Base-by-base conservation (phyloP, 2,888 invertebrate genomes). In the Sesia bembeciformis region DNA sequence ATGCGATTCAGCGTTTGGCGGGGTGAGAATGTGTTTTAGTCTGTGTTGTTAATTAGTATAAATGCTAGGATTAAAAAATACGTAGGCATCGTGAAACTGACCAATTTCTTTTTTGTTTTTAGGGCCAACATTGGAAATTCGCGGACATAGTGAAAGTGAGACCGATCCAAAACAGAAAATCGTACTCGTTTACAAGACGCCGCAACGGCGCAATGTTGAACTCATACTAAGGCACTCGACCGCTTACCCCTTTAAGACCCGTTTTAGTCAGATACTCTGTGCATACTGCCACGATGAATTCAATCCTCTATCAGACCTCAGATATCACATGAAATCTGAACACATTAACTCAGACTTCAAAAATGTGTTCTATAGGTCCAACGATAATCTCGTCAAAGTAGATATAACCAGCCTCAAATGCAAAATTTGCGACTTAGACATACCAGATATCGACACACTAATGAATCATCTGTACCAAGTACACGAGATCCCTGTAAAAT, bases 71-170 rank as follows among this genome's bases (percentile, higher is more conserved):
- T 50, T 23, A 7, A 50, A 23, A 23, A 38, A 50, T 50, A 6
- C 39, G 50, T 4, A 38, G 7, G 8, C 46, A 4, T 53, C 53
- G 58, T 58, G 55, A 57, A 53, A 84, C 76, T 86, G 83, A 86
- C 84, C 75, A 75, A 72, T 73, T 78, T 81, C 76, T 84, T 85
- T 82, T 85, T 81, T 85, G 78, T 85, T 88, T 88, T 84, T 88
- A 88, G 88, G 88, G 71, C 68, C 76, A 74, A 78, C 76, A 74
- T 81, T 84, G 85, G 83, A 81, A 80, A 79, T 84, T 68, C 78
- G 76, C 65, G 77, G 83, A 65, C 79, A 77, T 81, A 80, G 65
- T 74, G 74, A 80, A 64, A 75, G 64, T 73, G 78, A 78, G 63
- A 75, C 62, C 70, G 79, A 79, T 64, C 66, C 69, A 67, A 81